A percentile compares a stretch with the other conserved stretches of the same genome.
Conservation (phyloP, 2,888 invertebrate genomes). For the Caenorhabditis sulstoni region DNA sequence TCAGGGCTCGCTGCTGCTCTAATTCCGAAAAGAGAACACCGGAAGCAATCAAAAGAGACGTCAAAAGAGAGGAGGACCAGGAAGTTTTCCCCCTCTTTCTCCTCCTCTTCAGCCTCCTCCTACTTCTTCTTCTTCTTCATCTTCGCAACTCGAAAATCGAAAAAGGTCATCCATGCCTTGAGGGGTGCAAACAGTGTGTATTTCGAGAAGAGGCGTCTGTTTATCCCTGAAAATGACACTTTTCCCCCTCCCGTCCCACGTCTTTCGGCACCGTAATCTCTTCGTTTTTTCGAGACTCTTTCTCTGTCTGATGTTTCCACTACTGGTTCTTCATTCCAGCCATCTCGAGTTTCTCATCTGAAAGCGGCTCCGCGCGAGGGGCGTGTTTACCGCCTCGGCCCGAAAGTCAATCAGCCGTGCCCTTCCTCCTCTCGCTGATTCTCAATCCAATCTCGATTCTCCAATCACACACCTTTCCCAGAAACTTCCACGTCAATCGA, state of each 20-base stretch:
- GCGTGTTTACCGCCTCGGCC: background rate
- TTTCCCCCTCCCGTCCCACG: slow-evolving; percentile 4
- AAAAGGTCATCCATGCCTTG: slow-evolving; percentile 6
- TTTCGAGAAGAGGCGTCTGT: slow-evolving; percentile 13
- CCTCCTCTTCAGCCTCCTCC: background rate
- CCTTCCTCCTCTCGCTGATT: background rate
- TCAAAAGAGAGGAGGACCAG: slow-evolving; percentile 19
- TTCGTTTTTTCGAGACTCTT: no score
- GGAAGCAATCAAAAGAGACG: slow-evolving; percentile 21
- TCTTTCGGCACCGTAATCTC: no score
- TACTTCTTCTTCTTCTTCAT: background rate
- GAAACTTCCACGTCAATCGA: slow-evolving; percentile 22
- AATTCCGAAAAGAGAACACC: slow-evolving; percentile 18
- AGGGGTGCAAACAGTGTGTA: slow-evolving; percentile 20
- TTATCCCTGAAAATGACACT: slow-evolving; percentile 11
- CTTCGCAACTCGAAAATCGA: slow-evolving; percentile 5
- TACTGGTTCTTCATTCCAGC: no score
- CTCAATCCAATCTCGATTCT: slow-evolving; percentile 5
- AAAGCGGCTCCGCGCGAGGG: no score
- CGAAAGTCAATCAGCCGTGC: slow-evolving; percentile 2
- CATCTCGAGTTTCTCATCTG: no score
- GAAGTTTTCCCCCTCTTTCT: slow-evolving; percentile 16
- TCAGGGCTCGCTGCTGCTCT: no score
- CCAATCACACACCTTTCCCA: slow-evolving; percentile 1
- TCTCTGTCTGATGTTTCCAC: no score